Conservation (phyloP, 2,888 invertebrate genomes). For the Trissoscelio sp. region DNA sequence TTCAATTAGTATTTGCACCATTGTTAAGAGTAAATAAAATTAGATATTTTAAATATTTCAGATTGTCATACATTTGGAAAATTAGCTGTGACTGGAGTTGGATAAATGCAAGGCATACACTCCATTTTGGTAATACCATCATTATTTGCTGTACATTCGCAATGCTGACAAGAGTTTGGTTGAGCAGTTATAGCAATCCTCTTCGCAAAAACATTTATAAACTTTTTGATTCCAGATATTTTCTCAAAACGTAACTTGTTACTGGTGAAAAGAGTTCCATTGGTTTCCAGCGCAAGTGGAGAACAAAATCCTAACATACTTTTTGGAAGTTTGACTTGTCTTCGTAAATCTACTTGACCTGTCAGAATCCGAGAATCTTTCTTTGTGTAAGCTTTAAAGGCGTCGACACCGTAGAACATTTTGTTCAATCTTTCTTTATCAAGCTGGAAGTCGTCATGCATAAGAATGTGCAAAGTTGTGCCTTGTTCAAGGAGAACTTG, state of each 20-base stretch:
- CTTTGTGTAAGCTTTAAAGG: constrained; percentile 90
- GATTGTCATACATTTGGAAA: constrained; percentile 82
- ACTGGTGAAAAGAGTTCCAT: constrained; percentile 89
- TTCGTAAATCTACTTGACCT: constrained; percentile 89
- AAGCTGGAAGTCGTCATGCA: constrained; percentile 91
- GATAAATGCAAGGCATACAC: constrained; percentile 86
- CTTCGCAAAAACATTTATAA: constrained; percentile 88
- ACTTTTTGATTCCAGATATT: constrained; percentile 86
- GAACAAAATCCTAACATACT: constrained; percentile 90
- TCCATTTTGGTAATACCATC: constrained; percentile 86
- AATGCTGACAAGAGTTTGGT: constrained; percentile 86
- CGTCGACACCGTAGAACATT: constrained; percentile 92
- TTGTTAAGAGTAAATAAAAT: constrained; percentile 10
- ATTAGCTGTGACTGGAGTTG: constrained; percentile 84
- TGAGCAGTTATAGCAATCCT: constrained; percentile 87
- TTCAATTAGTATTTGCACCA: constrained; percentile 18
- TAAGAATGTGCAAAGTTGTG: constrained; percentile 91
- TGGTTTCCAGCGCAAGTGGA: constrained; percentile 92
- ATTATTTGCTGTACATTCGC: constrained; percentile 88
- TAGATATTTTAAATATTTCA: neutral
- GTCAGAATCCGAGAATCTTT: constrained; percentile 88
- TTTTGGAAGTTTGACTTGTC: constrained; percentile 91
- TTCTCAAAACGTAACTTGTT: constrained; percentile 86
- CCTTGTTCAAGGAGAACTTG: constrained; percentile 92
- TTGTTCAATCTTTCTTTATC: constrained; percentile 89